Conservation (phyloP, 2,797 vertebrate genomes). For the Crenichthys baileyi region DNA sequence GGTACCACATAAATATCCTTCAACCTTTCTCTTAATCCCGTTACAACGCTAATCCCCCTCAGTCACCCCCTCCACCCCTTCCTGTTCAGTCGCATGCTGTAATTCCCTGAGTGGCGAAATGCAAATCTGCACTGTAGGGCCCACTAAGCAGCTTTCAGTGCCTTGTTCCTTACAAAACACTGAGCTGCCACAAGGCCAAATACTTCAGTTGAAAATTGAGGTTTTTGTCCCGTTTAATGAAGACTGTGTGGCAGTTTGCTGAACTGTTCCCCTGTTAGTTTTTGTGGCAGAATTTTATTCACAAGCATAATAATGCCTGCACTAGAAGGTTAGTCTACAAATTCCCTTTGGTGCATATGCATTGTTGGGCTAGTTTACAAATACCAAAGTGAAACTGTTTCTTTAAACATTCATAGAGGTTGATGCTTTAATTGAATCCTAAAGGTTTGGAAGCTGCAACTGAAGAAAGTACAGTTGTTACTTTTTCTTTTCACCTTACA, state of each 20-base stretch:
- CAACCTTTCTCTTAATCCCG: conserved; percentile 81
- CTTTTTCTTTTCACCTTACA: not conserved
- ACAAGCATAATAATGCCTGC: conserved; percentile 1
- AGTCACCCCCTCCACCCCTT: conserved; percentile 71
- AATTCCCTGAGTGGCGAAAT: conserved; percentile 80
- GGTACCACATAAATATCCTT: conserved; percentile 80
- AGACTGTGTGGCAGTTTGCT: conserved; percentile 9
- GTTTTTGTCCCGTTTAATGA: conserved; percentile 28
- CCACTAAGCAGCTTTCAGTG: conserved; percentile 78
- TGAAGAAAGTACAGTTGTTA: not conserved
- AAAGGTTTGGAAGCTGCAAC: conserved; percentile 9
- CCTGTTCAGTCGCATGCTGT: conserved; percentile 71
- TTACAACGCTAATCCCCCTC: conserved; percentile 80
- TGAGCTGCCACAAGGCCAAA: conserved; percentile 51
- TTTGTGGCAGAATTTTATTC: conserved; percentile 12
- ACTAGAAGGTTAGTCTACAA: conserved; percentile 6
- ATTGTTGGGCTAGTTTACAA: conserved; percentile 17
- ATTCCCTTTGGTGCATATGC: not conserved
- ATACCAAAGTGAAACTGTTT: not conserved
- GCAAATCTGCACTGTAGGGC: conserved; percentile 79
- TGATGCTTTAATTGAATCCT: conserved; percentile 23
- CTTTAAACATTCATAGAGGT: not conserved
- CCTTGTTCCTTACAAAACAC: conserved; percentile 64
- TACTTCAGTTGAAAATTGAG: conserved; percentile 25
- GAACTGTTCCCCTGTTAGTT: conserved; percentile 16